Percentiles rank a stretch among this genome's conserved stretches.
Conservation (phyloP, 2,113 vertebrate species). For the Rhinogobius similis region DNA sequence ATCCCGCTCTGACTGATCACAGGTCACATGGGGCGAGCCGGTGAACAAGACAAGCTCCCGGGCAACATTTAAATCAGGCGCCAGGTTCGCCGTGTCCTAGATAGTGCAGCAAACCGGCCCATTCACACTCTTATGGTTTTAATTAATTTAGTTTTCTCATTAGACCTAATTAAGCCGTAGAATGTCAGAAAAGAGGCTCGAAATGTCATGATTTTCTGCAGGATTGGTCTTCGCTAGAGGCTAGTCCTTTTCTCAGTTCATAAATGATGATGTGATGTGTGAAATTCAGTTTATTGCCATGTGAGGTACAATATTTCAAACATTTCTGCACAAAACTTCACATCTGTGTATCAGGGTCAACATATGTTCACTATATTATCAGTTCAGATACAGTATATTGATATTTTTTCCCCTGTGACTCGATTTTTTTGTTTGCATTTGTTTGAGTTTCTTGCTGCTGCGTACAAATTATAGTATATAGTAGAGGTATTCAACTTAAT, state of each 20-base stretch:
- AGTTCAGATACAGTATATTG: background rate
- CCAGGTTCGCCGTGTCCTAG: background rate
- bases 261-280: background rate
- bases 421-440: too few relatives aligned
- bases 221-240: background rate
- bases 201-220: slow-evolving; percentile 4
- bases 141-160: slow-evolving; percentile 3
- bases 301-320: background rate
- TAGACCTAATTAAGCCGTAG: background rate
- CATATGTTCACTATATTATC: too few relatives aligned
- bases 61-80: background rate
- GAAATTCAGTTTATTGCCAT: background rate
- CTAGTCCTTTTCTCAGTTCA: background rate
- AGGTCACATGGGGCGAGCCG: slow-evolving; percentile 30
- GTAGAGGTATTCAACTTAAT: too few relatives aligned
- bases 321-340: background rate
- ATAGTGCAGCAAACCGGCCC: background rate
- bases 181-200: background rate
- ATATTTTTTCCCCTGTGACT: too few relatives aligned
- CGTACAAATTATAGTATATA: too few relatives aligned
- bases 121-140: background rate
- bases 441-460: too few relatives aligned
- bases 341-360: background rate
- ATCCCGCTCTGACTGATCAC: slow-evolving; percentile 22
- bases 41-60: slow-evolving; percentile 3